Percentiles rank a stretch among this genome's conserved stretches.
phyloP scores from a whole-genome alignment of 1,140 invertebrate genomes.

The Ooceraea biroi region DNA sequence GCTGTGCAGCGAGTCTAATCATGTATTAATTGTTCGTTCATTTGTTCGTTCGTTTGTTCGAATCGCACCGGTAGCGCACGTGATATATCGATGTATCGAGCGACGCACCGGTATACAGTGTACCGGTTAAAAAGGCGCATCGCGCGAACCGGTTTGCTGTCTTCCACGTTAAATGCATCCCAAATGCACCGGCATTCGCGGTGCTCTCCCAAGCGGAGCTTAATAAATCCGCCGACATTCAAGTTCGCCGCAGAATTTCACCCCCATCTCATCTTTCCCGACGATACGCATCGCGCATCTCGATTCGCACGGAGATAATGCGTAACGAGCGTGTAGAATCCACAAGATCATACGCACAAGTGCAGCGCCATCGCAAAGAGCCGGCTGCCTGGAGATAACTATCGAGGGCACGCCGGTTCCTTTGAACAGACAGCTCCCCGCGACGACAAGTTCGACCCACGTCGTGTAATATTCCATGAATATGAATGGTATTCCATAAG shows the following conservation, averaged over 20 bases:
- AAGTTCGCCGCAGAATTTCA: slow-evolving; percentile 25
- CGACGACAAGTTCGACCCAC: slow-evolving; percentile 1
- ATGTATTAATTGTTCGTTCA: slow-evolving; percentile 37
- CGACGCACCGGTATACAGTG: background rate
- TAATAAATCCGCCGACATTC: slow-evolving; percentile 17
- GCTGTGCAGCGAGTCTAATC: slow-evolving; percentile 7
- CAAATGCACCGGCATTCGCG: background rate
- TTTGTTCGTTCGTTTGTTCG: background rate
- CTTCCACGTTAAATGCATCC: slow-evolving; percentile 26
- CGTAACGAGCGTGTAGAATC: slow-evolving; percentile 7
- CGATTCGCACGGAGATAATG: slow-evolving; percentile 36
- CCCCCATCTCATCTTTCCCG: background rate
- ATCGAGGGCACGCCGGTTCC: slow-evolving; percentile 35
- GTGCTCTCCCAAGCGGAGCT: background rate
- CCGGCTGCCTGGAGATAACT: slow-evolving; percentile 16
- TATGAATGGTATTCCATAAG: slow-evolving; percentile 19
- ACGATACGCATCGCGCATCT: slow-evolving; percentile 8
- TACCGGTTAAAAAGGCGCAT: background rate
- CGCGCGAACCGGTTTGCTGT: slow-evolving; percentile 24
- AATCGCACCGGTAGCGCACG: background rate
- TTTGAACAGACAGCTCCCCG: slow-evolving; percentile 33
- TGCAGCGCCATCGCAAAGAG: slow-evolving; percentile 18
- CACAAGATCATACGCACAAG: too few relatives aligned
- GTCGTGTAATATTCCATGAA: slow-evolving; percentile 28
- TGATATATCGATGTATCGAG: background rate